phyloP scores from a whole-genome alignment of 2,888 invertebrate genomes.

The Brachyptera risi region DNA sequence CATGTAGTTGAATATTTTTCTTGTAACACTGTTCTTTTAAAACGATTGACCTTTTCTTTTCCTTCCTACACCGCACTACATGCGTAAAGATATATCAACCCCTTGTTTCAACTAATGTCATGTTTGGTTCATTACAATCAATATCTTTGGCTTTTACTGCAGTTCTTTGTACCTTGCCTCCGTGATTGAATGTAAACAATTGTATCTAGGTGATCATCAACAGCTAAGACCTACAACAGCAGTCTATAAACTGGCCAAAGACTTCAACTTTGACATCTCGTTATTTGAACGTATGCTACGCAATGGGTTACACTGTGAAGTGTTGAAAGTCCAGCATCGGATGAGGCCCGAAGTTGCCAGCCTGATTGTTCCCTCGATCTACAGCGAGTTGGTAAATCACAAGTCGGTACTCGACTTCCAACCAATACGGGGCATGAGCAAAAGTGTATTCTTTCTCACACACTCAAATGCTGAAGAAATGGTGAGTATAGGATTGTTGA shows the following conservation, averaged over 20 bases:
- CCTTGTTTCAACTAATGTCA: no score
- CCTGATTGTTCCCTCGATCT: conserved; percentile 60
- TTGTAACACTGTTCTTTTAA: no score
- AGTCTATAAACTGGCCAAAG: conserved; percentile 60
- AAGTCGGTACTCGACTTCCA: conserved; percentile 53
- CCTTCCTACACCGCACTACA: no score
- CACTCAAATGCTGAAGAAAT: conserved; percentile 58
- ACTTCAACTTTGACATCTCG: conserved; percentile 69
- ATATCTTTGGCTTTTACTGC: conserved; percentile 9
- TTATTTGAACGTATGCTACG: conserved; percentile 77
- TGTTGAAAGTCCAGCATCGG: conserved; percentile 64
- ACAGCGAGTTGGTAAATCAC: conserved; percentile 58
- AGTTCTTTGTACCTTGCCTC: no score
- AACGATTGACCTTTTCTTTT: no score
- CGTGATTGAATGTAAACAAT: no score
- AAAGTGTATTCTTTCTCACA: conserved; percentile 63
- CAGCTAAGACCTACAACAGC: conserved; percentile 72
- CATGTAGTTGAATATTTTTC: no score
- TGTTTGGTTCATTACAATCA: neutral
- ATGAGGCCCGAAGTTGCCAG: conserved; percentile 66
- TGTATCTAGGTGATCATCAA: conserved; percentile 75
- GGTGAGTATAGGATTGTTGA: no score
- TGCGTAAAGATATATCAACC: no score
- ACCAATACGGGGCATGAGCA: conserved; percentile 55
- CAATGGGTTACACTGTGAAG: conserved; percentile 57